Conservation (phyloP, 2,888 invertebrate genomes). For the Xiphydria camelus region DNA sequence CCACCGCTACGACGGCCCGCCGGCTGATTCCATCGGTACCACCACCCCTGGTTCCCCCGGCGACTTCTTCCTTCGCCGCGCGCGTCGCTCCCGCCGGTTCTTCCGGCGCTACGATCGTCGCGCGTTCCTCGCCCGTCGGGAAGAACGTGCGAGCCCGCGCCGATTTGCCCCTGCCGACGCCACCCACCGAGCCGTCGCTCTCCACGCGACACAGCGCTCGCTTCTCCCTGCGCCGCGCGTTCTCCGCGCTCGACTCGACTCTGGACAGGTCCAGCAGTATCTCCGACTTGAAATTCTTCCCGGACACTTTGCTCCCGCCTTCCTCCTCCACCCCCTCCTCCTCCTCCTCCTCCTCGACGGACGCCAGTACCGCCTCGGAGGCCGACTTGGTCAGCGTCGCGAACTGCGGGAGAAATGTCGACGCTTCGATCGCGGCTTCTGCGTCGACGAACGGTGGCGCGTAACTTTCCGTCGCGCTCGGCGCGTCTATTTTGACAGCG, state of each 20-base stretch:
- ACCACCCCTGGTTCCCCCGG: too few relatives aligned
- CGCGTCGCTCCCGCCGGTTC: too few relatives aligned
- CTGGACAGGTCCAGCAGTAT: conserved; percentile 56
- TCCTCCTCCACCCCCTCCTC: conserved; percentile 8
- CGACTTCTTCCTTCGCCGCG: too few relatives aligned
- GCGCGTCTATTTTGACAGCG: conserved; percentile 49
- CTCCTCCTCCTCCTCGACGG: conserved; percentile 11
- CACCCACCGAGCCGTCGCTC: conserved; percentile 36
- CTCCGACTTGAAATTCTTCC: conserved; percentile 57
- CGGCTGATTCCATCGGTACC: too few relatives aligned
- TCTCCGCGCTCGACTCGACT: neutral
- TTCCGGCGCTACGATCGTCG: too few relatives aligned
- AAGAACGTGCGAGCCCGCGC: too few relatives aligned
- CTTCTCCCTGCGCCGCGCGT: conserved; percentile 26
- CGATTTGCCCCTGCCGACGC: too few relatives aligned
- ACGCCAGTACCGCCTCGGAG: conserved; percentile 37
- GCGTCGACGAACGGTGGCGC: conserved; percentile 45
- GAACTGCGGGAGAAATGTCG: conserved; percentile 11
- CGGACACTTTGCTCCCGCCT: conserved; percentile 41
- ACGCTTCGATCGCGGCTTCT: conserved; percentile 1
- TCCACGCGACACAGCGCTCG: conserved; percentile 25
- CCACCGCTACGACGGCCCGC: too few relatives aligned
- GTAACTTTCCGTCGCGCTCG: conserved; percentile 53
- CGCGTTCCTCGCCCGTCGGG: too few relatives aligned
- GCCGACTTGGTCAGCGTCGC: conserved; percentile 34